Conservation (phyloP, 1,140 invertebrate genomes). For the Ceratina japonica region DNA sequence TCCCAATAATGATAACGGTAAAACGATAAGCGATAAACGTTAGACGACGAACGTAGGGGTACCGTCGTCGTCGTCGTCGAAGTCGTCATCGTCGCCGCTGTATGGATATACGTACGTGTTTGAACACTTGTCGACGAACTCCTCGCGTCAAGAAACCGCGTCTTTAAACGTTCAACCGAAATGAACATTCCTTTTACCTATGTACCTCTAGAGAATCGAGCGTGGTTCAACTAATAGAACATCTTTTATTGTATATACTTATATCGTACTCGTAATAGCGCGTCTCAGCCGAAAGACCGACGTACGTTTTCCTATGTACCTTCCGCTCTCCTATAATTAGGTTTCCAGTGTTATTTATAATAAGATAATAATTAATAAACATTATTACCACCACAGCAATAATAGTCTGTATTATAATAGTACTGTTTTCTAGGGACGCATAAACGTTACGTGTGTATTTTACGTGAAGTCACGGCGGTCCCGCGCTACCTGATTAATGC, state of each 20-base stretch:
- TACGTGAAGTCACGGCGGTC: constrained; percentile 40
- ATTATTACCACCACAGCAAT: constrained; percentile 74
- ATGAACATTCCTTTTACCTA: constrained; percentile 66
- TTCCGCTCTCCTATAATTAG: constrained; percentile 59
- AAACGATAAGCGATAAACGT: no score
- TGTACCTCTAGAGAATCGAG: constrained; percentile 18
- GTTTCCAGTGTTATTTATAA: constrained; percentile 66
- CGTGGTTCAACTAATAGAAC: constrained; percentile 56
- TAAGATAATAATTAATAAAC: constrained; percentile 71
- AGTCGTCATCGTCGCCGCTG: constrained; percentile 52
- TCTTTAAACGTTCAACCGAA: constrained; percentile 67
- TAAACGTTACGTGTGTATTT: constrained; percentile 49
- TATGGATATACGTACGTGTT: constrained; percentile 52
- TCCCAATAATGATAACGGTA: constrained; percentile 67
- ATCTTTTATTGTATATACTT: constrained; percentile 56
- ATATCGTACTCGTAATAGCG: constrained; percentile 27
- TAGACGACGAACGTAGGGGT: no score
- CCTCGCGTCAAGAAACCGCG: constrained; percentile 59
- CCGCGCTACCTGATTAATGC: constrained; percentile 63
- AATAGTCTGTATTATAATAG: constrained; percentile 67
- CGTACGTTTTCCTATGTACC: constrained; percentile 52
- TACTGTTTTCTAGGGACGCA: constrained; percentile 67
- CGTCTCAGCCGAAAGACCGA: constrained; percentile 46
- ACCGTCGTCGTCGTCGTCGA: no score
- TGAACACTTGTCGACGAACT: constrained; percentile 71